These are phyloP conservation scores for Platyscapa corneri DNA, from an alignment of 1,140 invertebrate genomes.

Conservation along the genomic window DNA sequence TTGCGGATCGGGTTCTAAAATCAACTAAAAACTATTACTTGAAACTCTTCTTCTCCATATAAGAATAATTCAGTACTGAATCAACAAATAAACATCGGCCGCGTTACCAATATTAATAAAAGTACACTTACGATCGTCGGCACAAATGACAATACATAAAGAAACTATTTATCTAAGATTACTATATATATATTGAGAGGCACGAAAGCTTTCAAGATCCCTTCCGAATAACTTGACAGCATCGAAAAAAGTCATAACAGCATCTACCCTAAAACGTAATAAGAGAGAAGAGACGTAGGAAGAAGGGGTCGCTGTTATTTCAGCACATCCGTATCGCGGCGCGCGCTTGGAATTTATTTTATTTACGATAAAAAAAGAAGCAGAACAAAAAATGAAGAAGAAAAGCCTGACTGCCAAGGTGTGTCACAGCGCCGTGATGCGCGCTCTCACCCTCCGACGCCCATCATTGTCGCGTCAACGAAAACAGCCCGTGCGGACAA, in stretches of 20 bases:
- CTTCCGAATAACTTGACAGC: background rate
- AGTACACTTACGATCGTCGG: background rate
- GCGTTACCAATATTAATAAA: background rate
- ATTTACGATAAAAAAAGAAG: slow-evolving; percentile 21
- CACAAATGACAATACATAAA: background rate
- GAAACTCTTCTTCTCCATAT: no score
- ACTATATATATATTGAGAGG: background rate
- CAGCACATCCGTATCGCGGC: background rate
- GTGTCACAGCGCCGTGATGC: slow-evolving; percentile 1
- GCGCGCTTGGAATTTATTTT: slow-evolving; percentile 9
- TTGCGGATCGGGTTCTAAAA: no score
- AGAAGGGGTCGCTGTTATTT: slow-evolving; percentile 21
- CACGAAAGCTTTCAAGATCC: background rate
- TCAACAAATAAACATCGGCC: no score
- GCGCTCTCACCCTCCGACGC: background rate
- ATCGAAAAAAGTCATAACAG: background rate
- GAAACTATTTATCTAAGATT: slow-evolving; percentile 8
- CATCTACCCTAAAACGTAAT: background rate
- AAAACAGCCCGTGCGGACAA: slow-evolving; percentile 22
- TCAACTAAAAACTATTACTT: no score
- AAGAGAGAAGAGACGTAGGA: background rate
- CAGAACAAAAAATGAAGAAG: no score
- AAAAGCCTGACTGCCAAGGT: background rate
- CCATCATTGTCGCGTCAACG: slow-evolving; percentile 44
- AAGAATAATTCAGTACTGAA: no score